These are phyloP conservation scores for Asobara japonica DNA, from an alignment of 1,140 invertebrate species.

Conservation along the genomic window DNA sequence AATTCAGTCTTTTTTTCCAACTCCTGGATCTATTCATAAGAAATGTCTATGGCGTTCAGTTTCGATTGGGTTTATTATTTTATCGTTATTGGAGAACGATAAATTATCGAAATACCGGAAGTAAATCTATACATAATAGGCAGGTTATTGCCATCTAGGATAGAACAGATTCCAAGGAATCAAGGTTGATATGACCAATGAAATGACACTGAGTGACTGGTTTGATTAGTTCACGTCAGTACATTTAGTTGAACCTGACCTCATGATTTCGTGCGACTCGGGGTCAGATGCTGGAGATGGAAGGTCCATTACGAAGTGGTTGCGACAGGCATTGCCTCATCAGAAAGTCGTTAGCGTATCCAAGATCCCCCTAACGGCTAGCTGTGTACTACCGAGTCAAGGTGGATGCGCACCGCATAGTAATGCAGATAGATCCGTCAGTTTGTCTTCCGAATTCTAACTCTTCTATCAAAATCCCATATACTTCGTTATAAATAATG, in stretches of 20 bases:
- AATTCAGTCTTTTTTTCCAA: too few species aligned
- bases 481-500: not conserved
- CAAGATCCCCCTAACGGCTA: not conserved
- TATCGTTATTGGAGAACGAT: too few species aligned
- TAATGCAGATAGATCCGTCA: not conserved
- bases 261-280: not conserved
- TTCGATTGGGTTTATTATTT: too few species aligned
- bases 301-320: slow-evolving; percentile 58
- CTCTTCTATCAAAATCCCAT: too few species aligned
- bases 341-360: slow-evolving; percentile 62
- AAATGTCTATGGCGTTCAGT: too few species aligned
- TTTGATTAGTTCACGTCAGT: not conserved
- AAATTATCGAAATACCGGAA: too few species aligned
- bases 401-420: not conserved
- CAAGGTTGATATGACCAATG: too few species aligned
- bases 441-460: not conserved
- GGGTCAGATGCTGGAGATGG: slow-evolving; percentile 2
- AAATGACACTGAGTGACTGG: not conserved
- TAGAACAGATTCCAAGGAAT: too few species aligned
- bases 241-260: not conserved
- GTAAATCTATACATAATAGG: too few species aligned
- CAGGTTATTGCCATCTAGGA: too few species aligned
- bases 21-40: too few species aligned
- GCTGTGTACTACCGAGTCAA: not conserved
- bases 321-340: slow-evolving; percentile 58